Evolutionary conservation across 1,140 invertebrate genomes (phyloP).

Genomic region (Phthorimaea operculella): DNA sequence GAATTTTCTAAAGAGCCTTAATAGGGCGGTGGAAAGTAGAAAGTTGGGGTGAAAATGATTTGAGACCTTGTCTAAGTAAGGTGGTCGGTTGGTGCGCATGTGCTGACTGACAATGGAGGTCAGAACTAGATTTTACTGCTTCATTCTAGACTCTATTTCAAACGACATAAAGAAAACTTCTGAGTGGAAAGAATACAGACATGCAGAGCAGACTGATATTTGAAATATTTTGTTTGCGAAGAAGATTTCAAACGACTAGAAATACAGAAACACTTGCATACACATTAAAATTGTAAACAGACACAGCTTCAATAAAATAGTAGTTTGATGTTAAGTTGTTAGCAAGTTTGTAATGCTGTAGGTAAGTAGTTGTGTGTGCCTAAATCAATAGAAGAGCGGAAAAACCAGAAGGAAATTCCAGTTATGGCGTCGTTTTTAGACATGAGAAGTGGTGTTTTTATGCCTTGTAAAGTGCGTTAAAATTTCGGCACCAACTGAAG

Average conservation of each 20-base stretch:
- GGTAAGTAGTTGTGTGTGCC: background rate
- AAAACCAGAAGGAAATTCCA: background rate
- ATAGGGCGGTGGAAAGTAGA: slow-evolving; percentile 28
- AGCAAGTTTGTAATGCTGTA: no score
- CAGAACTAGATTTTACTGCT: slow-evolving; percentile 7
- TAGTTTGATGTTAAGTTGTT: background rate
- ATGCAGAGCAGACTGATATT: slow-evolving; percentile 25
- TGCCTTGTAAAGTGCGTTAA: no score
- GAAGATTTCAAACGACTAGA: slow-evolving; percentile 28
- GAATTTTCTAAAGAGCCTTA: slow-evolving; percentile 35
- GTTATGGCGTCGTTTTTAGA: no score
- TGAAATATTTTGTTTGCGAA: slow-evolving; percentile 28
- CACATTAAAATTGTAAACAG: slow-evolving; percentile 7
- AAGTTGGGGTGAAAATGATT: slow-evolving; percentile 17
- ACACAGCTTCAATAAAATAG: no score
- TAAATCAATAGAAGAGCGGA: background rate
- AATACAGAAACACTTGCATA: slow-evolving; percentile 20
- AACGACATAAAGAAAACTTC: no score
- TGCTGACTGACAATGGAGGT: slow-evolving; percentile 23
- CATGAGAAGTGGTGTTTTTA: no score
- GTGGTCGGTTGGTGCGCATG: slow-evolving; percentile 22
- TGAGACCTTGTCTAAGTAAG: slow-evolving; percentile 26
- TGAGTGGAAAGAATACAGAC: slow-evolving; percentile 9
- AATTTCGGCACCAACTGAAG: no score
- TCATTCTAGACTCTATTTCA: no score